These are phyloP conservation scores for Lithophane leautieri DNA, from an alignment of 2,888 invertebrate genomes.

Conservation along the genomic window DNA sequence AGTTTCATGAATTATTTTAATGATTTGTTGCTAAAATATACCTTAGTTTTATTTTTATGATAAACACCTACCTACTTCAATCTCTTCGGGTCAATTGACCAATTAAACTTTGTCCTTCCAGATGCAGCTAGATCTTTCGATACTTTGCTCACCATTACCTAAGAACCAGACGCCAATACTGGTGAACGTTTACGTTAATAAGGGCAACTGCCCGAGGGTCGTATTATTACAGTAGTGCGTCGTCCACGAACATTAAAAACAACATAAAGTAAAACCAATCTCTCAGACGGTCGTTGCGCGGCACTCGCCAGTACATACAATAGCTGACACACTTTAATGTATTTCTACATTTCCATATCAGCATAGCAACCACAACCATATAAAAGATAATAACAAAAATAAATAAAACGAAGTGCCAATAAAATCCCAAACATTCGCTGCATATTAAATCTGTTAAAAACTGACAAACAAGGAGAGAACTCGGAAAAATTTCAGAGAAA, in stretches of 20 bases:
- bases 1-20: not conserved
- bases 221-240: slow-evolving; percentile 20
- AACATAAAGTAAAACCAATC: slow-evolving; percentile 56
- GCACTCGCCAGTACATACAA: slow-evolving; percentile 42
- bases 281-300: slow-evolving; percentile 22
- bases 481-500: slow-evolving; percentile 70
- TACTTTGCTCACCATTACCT: not conserved
- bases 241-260: slow-evolving; percentile 51
- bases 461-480: slow-evolving; percentile 64
- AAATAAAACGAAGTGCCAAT: slow-evolving; percentile 62
- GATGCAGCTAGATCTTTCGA: not conserved
- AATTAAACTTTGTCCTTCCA: not conserved
- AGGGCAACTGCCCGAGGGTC: slow-evolving; percentile 23
- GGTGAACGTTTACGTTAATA: slow-evolving; percentile 16
- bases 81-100: not conserved
- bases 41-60: not conserved
- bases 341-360: slow-evolving; percentile 58
- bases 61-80: not conserved
- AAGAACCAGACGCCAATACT: slow-evolving; percentile 4
- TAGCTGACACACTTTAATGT: slow-evolving; percentile 54
- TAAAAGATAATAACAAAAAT: slow-evolving; percentile 64
- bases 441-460: slow-evolving; percentile 59
- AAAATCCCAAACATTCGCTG: slow-evolving; percentile 58
- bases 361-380: slow-evolving; percentile 41
- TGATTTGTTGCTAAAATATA: not conserved